Conservation (phyloP, 2,113 vertebrate species). For the Drymodes brunneopygia region DNA sequence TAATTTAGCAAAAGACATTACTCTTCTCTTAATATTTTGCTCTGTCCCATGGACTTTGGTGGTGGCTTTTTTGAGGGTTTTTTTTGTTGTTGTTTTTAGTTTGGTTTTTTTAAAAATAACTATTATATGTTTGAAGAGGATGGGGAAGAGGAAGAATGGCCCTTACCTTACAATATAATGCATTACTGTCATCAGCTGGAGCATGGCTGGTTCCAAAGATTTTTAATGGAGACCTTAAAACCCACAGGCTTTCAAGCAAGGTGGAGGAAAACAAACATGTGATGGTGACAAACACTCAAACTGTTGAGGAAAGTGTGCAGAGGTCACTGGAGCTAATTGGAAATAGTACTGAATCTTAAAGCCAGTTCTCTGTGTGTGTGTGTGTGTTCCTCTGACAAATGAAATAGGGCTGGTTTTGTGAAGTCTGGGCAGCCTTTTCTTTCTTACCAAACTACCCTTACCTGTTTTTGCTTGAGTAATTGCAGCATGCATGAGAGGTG, state of each 20-base stretch:
- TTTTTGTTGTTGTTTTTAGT: too few species aligned
- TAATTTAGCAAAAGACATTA: not conserved
- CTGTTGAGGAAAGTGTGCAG: not conserved
- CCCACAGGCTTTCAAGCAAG: not conserved
- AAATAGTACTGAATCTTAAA: not conserved
- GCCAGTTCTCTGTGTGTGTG: not conserved
- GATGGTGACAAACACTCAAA: not conserved
- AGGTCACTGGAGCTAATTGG: not conserved
- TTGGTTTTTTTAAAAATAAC: not conserved
- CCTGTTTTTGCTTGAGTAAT: not conserved
- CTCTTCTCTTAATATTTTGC: not conserved
- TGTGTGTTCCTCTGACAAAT: not conserved
- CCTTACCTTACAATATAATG: not conserved
- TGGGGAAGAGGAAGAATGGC: not conserved
- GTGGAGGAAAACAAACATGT: not conserved
- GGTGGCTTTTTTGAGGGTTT: too few species aligned
- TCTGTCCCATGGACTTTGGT: not conserved
- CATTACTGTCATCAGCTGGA: not conserved
- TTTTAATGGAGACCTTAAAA: not conserved
- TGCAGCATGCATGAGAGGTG: not conserved
- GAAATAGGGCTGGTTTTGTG: not conserved
- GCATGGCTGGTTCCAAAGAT: not conserved
- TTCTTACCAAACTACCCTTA: not conserved
- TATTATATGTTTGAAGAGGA: not conserved
- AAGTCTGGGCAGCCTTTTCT: not conserved